These are phyloP conservation scores for Bacillus rossius DNA, from an alignment of 1,140 invertebrate species.

Conservation along the genomic window DNA sequence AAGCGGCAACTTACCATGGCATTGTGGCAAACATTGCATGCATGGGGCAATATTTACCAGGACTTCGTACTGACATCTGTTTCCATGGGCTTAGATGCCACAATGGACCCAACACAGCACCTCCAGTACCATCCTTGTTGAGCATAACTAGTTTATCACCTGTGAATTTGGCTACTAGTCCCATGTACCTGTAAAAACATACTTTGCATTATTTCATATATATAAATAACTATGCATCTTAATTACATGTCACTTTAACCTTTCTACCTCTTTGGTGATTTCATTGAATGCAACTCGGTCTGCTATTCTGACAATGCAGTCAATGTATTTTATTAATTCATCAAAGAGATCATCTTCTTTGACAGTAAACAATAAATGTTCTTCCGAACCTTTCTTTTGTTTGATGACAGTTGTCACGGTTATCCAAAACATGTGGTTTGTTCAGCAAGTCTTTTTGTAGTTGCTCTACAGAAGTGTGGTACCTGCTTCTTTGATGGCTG, in stretches of 20 bases:
- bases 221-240: too few species aligned
- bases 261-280: background rate
- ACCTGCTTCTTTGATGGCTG: background rate
- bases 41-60: background rate
- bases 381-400: background rate
- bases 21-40: background rate
- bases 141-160: background rate
- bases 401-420: background rate
- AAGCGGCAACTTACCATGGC: background rate
- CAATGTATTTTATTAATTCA: background rate
- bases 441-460: background rate
- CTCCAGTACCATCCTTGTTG: background rate
- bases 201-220: too few species aligned
- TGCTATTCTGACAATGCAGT: background rate
- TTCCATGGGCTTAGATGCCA: background rate
- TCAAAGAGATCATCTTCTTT: background rate
- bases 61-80: background rate
- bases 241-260: background rate
- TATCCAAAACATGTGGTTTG: background rate
- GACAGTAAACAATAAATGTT: background rate
- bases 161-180: slow-evolving; percentile 1
- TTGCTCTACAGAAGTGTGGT: background rate
- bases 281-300: background rate
- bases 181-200: background rate
- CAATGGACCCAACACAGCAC: background rate